Evolutionary conservation across 2,888 invertebrate species (phyloP).

Genomic region (Axea sp.): DNA sequence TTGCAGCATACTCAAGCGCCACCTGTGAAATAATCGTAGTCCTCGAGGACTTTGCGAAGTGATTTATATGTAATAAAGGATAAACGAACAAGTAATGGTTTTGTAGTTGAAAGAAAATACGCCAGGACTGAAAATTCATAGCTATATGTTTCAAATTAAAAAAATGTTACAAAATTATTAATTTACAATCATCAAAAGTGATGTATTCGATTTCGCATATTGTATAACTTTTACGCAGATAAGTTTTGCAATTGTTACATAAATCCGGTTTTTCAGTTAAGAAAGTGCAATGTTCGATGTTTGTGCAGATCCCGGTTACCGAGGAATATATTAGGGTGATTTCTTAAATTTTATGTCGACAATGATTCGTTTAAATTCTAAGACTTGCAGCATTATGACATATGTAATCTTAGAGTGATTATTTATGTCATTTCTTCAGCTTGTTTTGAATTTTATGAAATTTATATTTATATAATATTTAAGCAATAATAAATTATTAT

Average conservation of each 20-base stretch:
- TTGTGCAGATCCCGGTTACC: slow-evolving; percentile 2
- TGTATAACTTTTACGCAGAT: slow-evolving; percentile 37
- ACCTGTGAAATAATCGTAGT: slow-evolving; percentile 75
- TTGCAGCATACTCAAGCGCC: slow-evolving; percentile 85
- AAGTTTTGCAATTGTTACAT: slow-evolving; percentile 42
- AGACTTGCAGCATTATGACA: no score
- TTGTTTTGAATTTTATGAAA: no score
- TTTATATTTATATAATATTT: no score
- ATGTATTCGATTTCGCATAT: slow-evolving; percentile 31
- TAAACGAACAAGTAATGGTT: slow-evolving; percentile 33
- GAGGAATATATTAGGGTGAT: slow-evolving; percentile 21
- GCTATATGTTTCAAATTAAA: slow-evolving; percentile 46
- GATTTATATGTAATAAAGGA: slow-evolving; percentile 30
- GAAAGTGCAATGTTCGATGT: slow-evolving; percentile 36
- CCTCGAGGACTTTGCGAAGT: slow-evolving; percentile 6
- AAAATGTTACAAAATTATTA: slow-evolving; percentile 52
- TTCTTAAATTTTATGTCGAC: no score
- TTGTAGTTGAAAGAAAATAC: slow-evolving; percentile 31
- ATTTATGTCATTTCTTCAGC: no score
- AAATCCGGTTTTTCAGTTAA: slow-evolving; percentile 37
- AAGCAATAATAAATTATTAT: no score
- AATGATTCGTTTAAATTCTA: no score
- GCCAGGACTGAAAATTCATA: slow-evolving; percentile 45
- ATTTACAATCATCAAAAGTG: slow-evolving; percentile 48
- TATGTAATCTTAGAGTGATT: no score